Evolutionary conservation across 2,888 invertebrate genomes (phyloP).

Genomic region (Sclerodermus sp.): DNA sequence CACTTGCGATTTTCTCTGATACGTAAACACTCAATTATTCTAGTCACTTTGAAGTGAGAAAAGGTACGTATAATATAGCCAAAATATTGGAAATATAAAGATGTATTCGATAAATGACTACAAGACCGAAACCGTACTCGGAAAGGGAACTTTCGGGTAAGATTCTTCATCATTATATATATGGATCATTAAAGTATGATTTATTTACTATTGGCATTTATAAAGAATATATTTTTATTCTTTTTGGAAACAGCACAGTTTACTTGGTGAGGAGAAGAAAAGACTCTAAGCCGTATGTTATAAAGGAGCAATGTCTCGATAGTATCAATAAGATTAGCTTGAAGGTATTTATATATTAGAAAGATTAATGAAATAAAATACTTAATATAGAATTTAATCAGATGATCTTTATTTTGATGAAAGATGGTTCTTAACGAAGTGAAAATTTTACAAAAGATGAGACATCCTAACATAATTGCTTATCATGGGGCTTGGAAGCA

Average conservation of each 20-base stretch:
- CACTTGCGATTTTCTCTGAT: too few relatives aligned
- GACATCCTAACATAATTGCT: constrained; percentile 50
- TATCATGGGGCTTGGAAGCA: constrained; percentile 49
- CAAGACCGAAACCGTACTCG: constrained; percentile 31
- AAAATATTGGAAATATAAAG: too few relatives aligned
- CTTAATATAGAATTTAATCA: not conserved
- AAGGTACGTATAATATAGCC: too few relatives aligned
- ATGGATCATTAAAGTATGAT: constrained; percentile 2
- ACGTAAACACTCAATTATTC: too few relatives aligned
- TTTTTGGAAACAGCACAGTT: constrained; percentile 30
- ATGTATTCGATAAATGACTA: constrained; percentile 24
- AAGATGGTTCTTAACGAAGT: constrained; percentile 27
- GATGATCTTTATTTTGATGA: not conserved
- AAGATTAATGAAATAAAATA: not conserved
- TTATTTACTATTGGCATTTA: not conserved
- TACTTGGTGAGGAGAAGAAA: constrained; percentile 38
- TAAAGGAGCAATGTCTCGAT: constrained; percentile 37
- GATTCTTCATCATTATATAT: constrained; percentile 1
- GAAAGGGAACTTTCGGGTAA: constrained; percentile 44
- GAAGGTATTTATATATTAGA: not conserved
- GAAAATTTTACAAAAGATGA: constrained; percentile 39
- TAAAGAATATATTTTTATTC: constrained; percentile 2
- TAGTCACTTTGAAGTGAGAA: too few relatives aligned
- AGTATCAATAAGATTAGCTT: constrained; percentile 9
- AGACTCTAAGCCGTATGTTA: constrained; percentile 41